These are phyloP conservation scores for Bilobella aurantiaca DNA, from an alignment of 1,140 invertebrate genomes.

Conservation along the genomic window DNA sequence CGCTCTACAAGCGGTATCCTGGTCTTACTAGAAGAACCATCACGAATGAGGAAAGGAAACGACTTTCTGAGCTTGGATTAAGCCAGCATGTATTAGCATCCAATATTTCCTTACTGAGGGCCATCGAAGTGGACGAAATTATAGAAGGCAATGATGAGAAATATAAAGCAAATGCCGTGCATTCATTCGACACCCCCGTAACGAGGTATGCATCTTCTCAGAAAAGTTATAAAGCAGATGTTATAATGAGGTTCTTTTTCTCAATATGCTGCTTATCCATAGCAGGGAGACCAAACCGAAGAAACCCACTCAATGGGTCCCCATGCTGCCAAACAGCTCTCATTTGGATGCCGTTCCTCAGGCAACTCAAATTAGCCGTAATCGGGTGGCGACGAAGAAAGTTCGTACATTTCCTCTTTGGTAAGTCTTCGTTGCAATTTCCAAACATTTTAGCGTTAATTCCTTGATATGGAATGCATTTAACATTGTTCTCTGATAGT, in stretches of 20 bases:
- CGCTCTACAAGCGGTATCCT: constrained; percentile 96
- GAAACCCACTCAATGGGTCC: constrained; percentile 79
- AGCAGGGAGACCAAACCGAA: constrained; percentile 76
- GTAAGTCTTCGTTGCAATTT: constrained; percentile 41
- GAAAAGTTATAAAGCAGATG: too few relatives aligned
- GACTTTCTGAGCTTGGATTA: constrained; percentile 63
- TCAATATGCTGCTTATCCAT: too few relatives aligned
- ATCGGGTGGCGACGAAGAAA: constrained; percentile 84
- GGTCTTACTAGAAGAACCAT: constrained; percentile 90
- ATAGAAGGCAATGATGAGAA: constrained; percentile 99
- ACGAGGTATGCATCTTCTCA: too few relatives aligned
- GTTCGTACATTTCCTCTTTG: constrained; percentile 91
- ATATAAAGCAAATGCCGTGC: constrained; percentile 86
- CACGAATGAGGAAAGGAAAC: constrained; percentile 92
- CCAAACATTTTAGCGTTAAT: neutral
- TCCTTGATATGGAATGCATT: neutral
- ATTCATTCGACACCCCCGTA: constrained; percentile 66
- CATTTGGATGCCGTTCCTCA: constrained; percentile 98
- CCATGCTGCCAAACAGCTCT: constrained; percentile 90
- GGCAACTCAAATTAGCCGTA: constrained; percentile 93
- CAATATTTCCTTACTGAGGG: constrained; percentile 83
- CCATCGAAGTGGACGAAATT: constrained; percentile 94
- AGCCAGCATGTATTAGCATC: constrained; percentile 89
- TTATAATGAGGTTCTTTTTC: too few relatives aligned
- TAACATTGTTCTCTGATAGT: constrained; percentile 41